Conservation (phyloP, 37 sponge, comb jelly and placozoan genomes). For the Beroe forskalii region DNA sequence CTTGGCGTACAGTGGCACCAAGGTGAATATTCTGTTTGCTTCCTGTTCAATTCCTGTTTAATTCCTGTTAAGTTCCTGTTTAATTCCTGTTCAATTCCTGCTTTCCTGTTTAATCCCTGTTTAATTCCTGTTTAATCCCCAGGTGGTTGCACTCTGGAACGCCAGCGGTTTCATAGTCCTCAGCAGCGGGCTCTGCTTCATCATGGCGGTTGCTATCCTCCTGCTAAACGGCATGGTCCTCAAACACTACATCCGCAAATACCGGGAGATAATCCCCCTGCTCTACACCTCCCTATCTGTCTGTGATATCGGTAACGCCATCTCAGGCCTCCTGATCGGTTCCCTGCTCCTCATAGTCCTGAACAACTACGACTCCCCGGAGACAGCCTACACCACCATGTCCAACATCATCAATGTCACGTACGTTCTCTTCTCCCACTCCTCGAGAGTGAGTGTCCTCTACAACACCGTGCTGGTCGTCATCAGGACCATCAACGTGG, state of each 20-base stretch:
- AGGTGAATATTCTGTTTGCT: too few species aligned
- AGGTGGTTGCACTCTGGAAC: not conserved
- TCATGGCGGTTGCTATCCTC: not conserved
- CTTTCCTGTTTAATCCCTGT: too few species aligned
- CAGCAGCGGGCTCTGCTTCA: slow-evolving; percentile 19
- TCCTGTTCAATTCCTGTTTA: too few species aligned
- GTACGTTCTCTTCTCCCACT: slow-evolving; percentile 27
- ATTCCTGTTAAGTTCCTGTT: too few species aligned
- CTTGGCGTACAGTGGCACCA: not conserved
- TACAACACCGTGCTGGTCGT: slow-evolving; percentile 48
- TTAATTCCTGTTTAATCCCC: too few species aligned
- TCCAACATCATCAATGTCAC: not conserved
- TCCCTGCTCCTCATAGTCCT: not conserved
- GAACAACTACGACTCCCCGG: not conserved
- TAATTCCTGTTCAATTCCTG: too few species aligned
- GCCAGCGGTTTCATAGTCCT: not conserved
- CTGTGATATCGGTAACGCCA: slow-evolving; percentile 39
- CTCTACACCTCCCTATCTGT: slow-evolving; percentile 39
- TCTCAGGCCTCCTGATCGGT: slow-evolving; percentile 38
- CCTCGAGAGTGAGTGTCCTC: slow-evolving; percentile 24
- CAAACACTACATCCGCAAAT: slow-evolving; percentile 28
- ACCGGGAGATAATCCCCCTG: slow-evolving; percentile 35
- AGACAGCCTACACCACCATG: not conserved
- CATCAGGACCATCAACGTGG: slow-evolving; percentile 62
- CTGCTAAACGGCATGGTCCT: slow-evolving; percentile 35